Evolutionary conservation across 2,113 vertebrate species (phyloP).

Genomic region (Chaenocephalus aceratus): DNA sequence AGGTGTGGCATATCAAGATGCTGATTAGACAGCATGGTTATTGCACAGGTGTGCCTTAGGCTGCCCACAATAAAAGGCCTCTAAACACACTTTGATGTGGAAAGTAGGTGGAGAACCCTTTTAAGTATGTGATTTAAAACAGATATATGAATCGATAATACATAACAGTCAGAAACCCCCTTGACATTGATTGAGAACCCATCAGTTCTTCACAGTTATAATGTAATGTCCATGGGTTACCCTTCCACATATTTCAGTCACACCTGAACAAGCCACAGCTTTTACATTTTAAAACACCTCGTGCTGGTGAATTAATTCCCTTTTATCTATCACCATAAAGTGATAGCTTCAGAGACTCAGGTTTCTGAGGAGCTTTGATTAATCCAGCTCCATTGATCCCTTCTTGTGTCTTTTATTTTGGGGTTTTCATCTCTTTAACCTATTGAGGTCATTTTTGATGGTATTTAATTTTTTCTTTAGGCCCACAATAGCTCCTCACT

Average conservation of each 20-base stretch:
- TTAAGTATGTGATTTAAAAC: background rate
- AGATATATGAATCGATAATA: background rate
- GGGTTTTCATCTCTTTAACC: background rate
- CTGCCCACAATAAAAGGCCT: background rate
- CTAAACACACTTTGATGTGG: background rate
- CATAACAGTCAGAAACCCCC: background rate
- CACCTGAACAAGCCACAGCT: background rate
- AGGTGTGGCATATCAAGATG: no score
- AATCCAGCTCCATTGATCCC: conserved; percentile 22
- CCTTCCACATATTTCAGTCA: background rate
- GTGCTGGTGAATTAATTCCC: no score
- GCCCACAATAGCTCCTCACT: background rate
- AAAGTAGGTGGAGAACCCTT: background rate
- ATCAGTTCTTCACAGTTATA: background rate
- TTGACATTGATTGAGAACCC: background rate
- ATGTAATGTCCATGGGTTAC: background rate
- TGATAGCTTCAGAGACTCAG: conserved; percentile 8
- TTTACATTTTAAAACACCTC: background rate
- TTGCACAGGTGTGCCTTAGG: no score
- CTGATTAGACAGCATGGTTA: no score
- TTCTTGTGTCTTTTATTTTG: background rate
- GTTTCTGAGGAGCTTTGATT: conserved; percentile 11
- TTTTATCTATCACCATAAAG: background rate
- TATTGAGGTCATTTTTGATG: background rate
- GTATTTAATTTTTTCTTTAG: no score